Base-by-base conservation (phyloP, 53 echinoderm and acorn worm species). In the Patiria pectinifera region DNA sequence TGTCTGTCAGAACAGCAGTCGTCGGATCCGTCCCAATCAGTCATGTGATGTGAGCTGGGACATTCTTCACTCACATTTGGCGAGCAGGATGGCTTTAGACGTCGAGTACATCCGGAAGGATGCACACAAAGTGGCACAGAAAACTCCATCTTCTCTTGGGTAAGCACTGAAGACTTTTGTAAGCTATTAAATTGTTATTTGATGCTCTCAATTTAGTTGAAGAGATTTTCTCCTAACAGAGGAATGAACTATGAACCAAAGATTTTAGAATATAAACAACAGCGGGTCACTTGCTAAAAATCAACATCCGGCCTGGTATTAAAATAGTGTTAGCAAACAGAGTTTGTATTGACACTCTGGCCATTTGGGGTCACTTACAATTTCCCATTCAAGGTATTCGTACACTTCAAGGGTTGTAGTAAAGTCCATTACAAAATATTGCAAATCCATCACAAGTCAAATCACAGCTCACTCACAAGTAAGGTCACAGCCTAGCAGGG, bases 1-100 rank as follows among this genome's bases (percentile, higher is more conserved):
- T 59, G 80, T 94, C 12, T 95, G 95, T 72, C 78, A 95, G 83
- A 87, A 91, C 80, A 86, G 89, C 62, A 87, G 90, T 14, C 90
- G 90, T 3, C 80, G 90, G 47, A 80, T 80, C 16, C 90, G 15
- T 4, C 90, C 90, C 81, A 90, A 90, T 80, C 81, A 80, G 81
- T 47, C 80, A 1, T 92, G 93, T 19, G 93, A 92, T 82, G 93
- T 92, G 14, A 87, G 93, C 19, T 71, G 87, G 80, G 87, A 92
- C n/a, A 80, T 92, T 87, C 82, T 92, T 44, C 78, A 86, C 69
- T 81, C 93, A 0, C 79, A 86, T 70, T 86, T 92, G 24, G 87
- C 93, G 0, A 92, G 86, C 59, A 66, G 71, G 26, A 45, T 71
- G 45, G 87, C 83, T 0, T 87, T 92, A 15, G 69, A 92, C n/a